Base-by-base conservation (phyloP, 2,113 vertebrate genomes). In the Neopipo cinnamomea region DNA sequence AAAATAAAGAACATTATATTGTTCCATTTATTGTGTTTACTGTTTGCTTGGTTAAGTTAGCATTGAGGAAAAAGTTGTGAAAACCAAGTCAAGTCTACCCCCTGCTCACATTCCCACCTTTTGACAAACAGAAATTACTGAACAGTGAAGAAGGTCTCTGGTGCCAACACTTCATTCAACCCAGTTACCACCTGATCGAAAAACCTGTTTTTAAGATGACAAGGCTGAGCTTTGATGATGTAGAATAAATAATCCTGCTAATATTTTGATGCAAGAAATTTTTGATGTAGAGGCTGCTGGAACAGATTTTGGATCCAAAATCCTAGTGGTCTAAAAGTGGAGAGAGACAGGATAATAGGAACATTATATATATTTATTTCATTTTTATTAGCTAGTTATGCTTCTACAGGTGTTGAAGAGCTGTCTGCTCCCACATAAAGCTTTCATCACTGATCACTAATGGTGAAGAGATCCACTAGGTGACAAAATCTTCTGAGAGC, bases 21-120 rank as follows among this genome's bases (percentile, higher is more conserved):
- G 37, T 63, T 77, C 25, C 16, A 42, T 44, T 85, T 80, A 49
- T 1, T 91, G 6, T 37, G 3, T 56, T 85, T 66, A 62, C 24
- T 85, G 11, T 50, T 77, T 31, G 11, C 37, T 73, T 59, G 33
- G 1, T 50, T 35, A 83, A 82, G 24, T 46, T n/a, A 80, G 23
- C 37, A 41, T 0, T 47, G 31, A 82, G 30, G 27, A 76, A 89
- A 63, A 3, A 44, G n/a, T 31, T 84, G 35, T 21, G n/a, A 89
- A 91, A 95, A 73, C 23, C 2, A 4, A 47, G 23, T 30, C 8
- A 7, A 24, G 20, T 74, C n/a, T 66, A 6, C 3, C 2, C 4
- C 9, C 7, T 0, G 0, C 4, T 15, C n/a, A 31, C 11, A 89
- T 71, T 74, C 23, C 27, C 35, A 47, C 5, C 9, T 81, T 88